Evolutionary conservation across 2,888 invertebrate genomes (phyloP), one percentile per base, ranked within the genome.

Genomic region (Cantharis nigra): DNA sequence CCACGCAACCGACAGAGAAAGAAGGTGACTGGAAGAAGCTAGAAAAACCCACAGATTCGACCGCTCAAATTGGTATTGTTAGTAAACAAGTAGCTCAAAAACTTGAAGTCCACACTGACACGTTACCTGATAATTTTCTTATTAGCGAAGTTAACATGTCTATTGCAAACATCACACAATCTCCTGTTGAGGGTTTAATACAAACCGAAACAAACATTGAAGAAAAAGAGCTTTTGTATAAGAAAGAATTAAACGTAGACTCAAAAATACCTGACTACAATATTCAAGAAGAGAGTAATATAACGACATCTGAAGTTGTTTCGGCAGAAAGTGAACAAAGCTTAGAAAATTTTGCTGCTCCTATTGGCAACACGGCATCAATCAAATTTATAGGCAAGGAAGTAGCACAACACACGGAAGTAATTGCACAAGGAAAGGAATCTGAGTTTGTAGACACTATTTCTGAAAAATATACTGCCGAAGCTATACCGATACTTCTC

Each of bases 1-100:
- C 91, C 87, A 86, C 90, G 26, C 85, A 89, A 77, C 81, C 88
- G 18, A 90, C 90, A 81, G 92, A 92, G 85, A 87, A 85, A 76
- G 90, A 90, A 84, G 85, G 85, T 70, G 78, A 83, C 1, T 86
- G 91, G 14, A 85, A 87, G 74, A 85, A 85, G 33, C 79, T 85
- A 16, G 82, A 83, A 11, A 82, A 84, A 80, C 88, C 88, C 14
- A 84, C 85, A 74, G 80, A 80, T n/a, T 84, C 81, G 75, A 83
- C 80, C 77, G 88, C 88, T 5, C 82, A 85, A 72, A 79, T 84
- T n/a, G 85, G 81, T 74, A 78, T 88, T 63, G 77, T 82, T 9
- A 84, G 85, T 13, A 84, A 87, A 78, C 86, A 86, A 76, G 87
- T 87, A 0, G 88, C 89, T n/a, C 83, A 88, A 81, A 87, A 85